Percentiles rank a stretch among this genome's conserved stretches.
Conservation (phyloP, 92 coral and sea anemone genomes). For the Heliopora coerulea region DNA sequence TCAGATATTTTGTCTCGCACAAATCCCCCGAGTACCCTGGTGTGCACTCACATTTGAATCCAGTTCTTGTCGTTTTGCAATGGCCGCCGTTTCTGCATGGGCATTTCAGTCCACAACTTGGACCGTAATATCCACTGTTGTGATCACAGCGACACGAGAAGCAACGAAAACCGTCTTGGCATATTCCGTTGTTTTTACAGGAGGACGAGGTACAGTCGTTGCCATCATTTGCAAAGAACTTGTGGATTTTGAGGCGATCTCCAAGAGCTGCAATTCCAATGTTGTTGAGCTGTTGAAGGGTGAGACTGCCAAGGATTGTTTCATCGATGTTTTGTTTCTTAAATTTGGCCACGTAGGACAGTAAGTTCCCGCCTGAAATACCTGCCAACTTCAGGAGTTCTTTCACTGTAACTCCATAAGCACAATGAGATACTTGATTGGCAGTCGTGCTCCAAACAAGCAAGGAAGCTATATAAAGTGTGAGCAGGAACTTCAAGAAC, state of each 20-base stretch:
- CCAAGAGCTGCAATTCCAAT: slow-evolving; percentile 55
- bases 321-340: slow-evolving; percentile 56
- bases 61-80: slow-evolving; percentile 29
- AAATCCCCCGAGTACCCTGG: slow-evolving; percentile 36
- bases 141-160: slow-evolving; percentile 50
- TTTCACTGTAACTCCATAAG: slow-evolving; percentile 14
- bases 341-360: slow-evolving; percentile 35
- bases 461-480: neutral
- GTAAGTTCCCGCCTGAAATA: slow-evolving; percentile 15
- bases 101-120: slow-evolving; percentile 38
- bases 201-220: slow-evolving; percentile 53
- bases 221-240: slow-evolving; percentile 51
- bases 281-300: slow-evolving; percentile 52
- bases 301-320: slow-evolving; percentile 34
- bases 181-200: slow-evolving; percentile 55
- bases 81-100: slow-evolving; percentile 43
- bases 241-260: slow-evolving; percentile 61
- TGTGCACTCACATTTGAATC: slow-evolving; percentile 43
- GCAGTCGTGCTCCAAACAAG: neutral
- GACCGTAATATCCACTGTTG: slow-evolving; percentile 40
- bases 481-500: too few relatives aligned
- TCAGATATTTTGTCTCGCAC: slow-evolving; percentile 37
- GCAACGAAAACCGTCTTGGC: slow-evolving; percentile 63
- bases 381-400: slow-evolving; percentile 56
- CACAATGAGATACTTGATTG: neutral